Base-by-base conservation (phyloP, 2,113 vertebrate species). In the Indicator indicator region DNA sequence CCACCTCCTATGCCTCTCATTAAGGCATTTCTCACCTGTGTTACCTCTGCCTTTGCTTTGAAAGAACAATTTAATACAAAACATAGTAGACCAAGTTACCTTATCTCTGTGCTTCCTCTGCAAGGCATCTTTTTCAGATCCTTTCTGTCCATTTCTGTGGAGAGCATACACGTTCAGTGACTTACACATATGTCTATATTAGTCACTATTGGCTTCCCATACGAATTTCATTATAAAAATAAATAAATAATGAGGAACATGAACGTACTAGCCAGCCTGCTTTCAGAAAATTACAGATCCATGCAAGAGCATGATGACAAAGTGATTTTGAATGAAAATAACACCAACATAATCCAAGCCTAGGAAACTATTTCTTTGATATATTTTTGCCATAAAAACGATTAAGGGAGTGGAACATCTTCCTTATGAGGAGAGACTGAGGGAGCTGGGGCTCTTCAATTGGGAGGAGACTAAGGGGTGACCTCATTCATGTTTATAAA, bases 281-380 rank as follows among this genome's bases (percentile, higher is more conserved):
- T 85, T 95, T 92, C 92, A 95, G 91, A 88, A 95, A 91, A 93
- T 65, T 60, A 86, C 54, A 86, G 88, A 94, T 81, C 56, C 71
- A 78, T 46, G 58, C 82, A 94, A 85, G 77, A 90, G 86, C 89
- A 80, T 26, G 83, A 89, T 82, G 90, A 95, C 69, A 90, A 80
- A 74, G 94, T 65, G 12, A 89, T 83, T 91, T 70, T 77, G 75
- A 93, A 89, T 88, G 56, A 95, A 95, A 95, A 85, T 58, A 87
- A 76, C 76, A 91, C 26, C 69, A 83, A 9, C 56, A 46, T 16
- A 93, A 89, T 68, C 76, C 63, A 71, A 90, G 85, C 17, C 30
- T 67, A 69, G 60, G 77, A 87, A 91, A 88, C 17, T 2, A 80
- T 32, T 91, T 72, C 65, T 83, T 63, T 55, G 73, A 77, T 44